Evolutionary conservation across 2,888 invertebrate genomes (phyloP).

Genomic region (Teinopalpus imperialis): DNA sequence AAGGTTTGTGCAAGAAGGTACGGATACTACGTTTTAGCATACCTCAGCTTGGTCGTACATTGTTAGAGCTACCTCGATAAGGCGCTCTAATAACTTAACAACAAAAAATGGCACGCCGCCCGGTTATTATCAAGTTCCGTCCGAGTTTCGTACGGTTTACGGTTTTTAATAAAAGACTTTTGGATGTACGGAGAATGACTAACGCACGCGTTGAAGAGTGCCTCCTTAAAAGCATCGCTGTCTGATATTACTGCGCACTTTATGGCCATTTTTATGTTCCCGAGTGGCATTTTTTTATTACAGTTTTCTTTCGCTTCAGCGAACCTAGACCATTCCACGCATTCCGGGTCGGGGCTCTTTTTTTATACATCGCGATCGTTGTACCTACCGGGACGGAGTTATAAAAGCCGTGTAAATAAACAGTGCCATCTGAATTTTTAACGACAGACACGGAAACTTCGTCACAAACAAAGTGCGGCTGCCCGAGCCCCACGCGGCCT

Average conservation of each 20-base stretch:
- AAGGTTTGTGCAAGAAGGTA: conserved; percentile 51
- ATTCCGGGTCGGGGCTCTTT: conserved; percentile 2
- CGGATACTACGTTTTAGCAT: conserved; percentile 42
- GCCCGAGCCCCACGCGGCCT: conserved; percentile 1
- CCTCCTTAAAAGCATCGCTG: conserved; percentile 32
- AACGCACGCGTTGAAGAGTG: conserved; percentile 18
- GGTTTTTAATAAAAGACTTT: too few species aligned
- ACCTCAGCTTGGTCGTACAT: conserved; percentile 40
- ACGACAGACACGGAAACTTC: conserved; percentile 43
- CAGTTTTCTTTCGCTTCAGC: conserved; percentile 11
- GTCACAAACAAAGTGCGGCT: conserved; percentile 54
- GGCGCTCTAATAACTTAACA: conserved; percentile 11
- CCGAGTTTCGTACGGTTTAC: conserved; percentile 5
- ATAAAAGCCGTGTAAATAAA: conserved; percentile 41
- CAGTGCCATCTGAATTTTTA: conserved; percentile 46
- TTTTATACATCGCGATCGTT: conserved; percentile 6
- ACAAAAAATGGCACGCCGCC: conserved; percentile 11
- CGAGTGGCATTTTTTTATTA: conserved; percentile 31
- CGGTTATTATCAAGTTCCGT: conserved; percentile 27
- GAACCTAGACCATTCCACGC: conserved; percentile 14
- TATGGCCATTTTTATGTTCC: conserved; percentile 50
- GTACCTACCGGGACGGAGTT: conserved; percentile 29
- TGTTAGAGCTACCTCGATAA: conserved; percentile 28
- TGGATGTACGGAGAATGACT: conserved; percentile 31
- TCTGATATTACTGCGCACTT: conserved; percentile 54